Conservation (phyloP, 2,113 vertebrate species). For the Hassar affinis region DNA sequence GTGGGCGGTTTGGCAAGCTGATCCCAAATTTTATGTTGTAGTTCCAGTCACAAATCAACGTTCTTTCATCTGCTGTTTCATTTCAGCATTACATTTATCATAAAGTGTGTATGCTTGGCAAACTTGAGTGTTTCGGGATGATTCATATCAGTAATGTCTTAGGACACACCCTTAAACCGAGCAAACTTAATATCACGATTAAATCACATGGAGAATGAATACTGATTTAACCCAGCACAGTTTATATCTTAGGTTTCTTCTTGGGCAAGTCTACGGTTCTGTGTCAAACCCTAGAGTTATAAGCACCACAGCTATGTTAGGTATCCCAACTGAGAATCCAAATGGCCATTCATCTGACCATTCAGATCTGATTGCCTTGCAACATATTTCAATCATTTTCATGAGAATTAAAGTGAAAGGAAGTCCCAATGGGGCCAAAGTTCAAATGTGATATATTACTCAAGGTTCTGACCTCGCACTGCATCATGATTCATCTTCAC, state of each 20-base stretch:
- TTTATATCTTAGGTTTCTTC: background rate
- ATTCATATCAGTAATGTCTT: background rate
- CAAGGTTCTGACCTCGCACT: slow-evolving; percentile 2
- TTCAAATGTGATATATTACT: slow-evolving; percentile 30
- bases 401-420: slow-evolving; percentile 5
- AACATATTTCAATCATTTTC: slow-evolving; percentile 30
- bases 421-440: slow-evolving; percentile 3
- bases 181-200: background rate
- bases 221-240: background rate
- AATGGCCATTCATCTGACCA: background rate
- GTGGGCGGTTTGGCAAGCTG: background rate
- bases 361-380: background rate
- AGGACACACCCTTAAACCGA: background rate
- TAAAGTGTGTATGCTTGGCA: slow-evolving; percentile 2
- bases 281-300: background rate
- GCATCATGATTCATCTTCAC: slow-evolving; percentile 45
- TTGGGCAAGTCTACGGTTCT: background rate
- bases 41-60: background rate
- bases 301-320: too few relatives aligned
- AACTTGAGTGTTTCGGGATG: background rate
- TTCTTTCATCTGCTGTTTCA: background rate
- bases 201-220: background rate
- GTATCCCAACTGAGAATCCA: too few relatives aligned
- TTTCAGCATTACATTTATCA: background rate
- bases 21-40: background rate